phyloP scores from a whole-genome alignment of 2,888 invertebrate species.

The Pilophorus perplexus region DNA sequence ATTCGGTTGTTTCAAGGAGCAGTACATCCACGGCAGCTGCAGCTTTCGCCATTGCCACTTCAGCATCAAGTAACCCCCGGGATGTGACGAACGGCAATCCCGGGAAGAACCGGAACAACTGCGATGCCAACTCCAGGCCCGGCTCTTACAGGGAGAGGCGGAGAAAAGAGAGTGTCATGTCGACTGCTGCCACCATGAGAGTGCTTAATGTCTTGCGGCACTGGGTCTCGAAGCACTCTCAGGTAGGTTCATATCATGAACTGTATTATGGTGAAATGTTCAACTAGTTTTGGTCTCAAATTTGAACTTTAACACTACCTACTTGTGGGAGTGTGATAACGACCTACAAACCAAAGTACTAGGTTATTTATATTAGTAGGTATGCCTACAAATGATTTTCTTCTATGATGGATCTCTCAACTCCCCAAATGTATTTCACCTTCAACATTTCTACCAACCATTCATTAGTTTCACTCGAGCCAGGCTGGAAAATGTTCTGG shows the following conservation, averaged over 20 bases:
- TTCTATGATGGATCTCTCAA: no score
- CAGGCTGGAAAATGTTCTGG: no score
- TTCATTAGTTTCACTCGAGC: no score
- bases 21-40: conserved; percentile 83
- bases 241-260: conserved; percentile 53
- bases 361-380: no score
- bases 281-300: no score
- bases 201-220: conserved; percentile 86
- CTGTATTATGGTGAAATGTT: no score
- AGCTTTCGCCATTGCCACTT: conserved; percentile 88
- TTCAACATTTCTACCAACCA: no score
- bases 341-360: no score
- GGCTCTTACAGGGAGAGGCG: conserved; percentile 54
- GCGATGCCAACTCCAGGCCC: conserved; percentile 28
- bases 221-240: conserved; percentile 88
- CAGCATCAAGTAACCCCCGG: conserved; percentile 78
- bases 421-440: no score
- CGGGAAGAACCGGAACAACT: conserved; percentile 16
- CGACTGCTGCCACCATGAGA: conserved; percentile 90
- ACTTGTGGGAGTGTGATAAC: no score
- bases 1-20: conserved; percentile 59
- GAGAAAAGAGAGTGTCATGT: conserved; percentile 71
- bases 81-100: conserved; percentile 55
- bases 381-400: no score
- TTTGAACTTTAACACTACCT: no score